Percentiles rank a stretch among this genome's conserved stretches.
Evolutionary conservation across 2,797 vertebrate species (phyloP).

Genomic region (Odontamblyopus lacepedii): DNA sequence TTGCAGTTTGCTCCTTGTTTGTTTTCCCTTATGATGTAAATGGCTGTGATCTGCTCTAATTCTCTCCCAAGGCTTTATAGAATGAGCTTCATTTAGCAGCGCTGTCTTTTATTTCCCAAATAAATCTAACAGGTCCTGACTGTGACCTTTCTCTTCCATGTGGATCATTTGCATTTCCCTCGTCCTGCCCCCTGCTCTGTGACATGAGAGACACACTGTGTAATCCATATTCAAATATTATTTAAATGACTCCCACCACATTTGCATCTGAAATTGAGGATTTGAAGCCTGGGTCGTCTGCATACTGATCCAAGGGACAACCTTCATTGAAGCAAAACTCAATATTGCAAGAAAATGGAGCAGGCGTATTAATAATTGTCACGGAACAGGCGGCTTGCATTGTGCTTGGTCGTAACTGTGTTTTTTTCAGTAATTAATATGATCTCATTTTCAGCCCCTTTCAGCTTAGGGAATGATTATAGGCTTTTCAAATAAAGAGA

Average conservation of each 20-base stretch:
- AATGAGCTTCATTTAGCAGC: conserved; percentile 64
- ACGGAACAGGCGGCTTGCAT: conserved; percentile 55
- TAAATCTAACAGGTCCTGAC: conserved; percentile 63
- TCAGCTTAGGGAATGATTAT: conserved; percentile 48
- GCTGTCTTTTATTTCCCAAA: conserved; percentile 62
- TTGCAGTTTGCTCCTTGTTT: conserved; percentile 46
- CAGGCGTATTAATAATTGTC: conserved; percentile 61
- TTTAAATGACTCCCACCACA: conserved; percentile 76
- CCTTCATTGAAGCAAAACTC: conserved; percentile 60
- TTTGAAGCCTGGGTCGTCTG: conserved; percentile 75
- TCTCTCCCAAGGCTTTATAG: conserved; percentile 49
- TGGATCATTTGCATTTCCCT: conserved; percentile 72
- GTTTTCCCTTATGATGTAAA: conserved; percentile 59
- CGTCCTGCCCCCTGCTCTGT: conserved; percentile 50
- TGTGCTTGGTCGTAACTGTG: conserved; percentile 26
- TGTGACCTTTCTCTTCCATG: conserved; percentile 73
- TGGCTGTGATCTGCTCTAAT: conserved; percentile 53
- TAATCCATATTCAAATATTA: conserved; percentile 84
- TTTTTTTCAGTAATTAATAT: conserved; percentile 57
- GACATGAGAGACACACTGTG: conserved; percentile 73
- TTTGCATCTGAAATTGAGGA: conserved; percentile 83
- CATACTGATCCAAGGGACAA: conserved; percentile 77
- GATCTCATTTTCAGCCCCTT: conserved; percentile 48
- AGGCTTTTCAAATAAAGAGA: conserved; percentile 38
- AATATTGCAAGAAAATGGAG: conserved; percentile 70